Percentiles rank a stretch among this genome's conserved stretches.
Evolutionary conservation across 2,113 vertebrate genomes (phyloP).

Genomic region (Tragelaphus imberbis): DNA sequence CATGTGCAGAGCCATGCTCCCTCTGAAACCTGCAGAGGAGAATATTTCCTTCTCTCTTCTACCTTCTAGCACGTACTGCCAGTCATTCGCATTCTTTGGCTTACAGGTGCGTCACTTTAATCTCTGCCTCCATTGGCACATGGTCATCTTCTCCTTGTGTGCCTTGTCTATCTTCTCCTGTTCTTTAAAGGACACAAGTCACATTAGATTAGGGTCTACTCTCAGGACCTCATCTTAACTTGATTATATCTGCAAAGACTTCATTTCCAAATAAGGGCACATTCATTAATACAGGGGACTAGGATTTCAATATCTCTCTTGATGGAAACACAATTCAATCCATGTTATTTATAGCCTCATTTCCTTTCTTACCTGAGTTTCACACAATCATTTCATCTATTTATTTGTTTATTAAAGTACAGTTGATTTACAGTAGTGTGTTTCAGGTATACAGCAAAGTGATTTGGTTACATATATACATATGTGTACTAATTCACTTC

Average conservation of each 20-base stretch:
- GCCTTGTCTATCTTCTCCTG: not conserved
- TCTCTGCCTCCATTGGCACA: not conserved
- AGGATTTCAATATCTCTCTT: not conserved
- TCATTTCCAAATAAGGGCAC: not conserved
- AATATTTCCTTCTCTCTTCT: not conserved
- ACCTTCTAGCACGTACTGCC: not conserved
- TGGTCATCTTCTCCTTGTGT: not conserved
- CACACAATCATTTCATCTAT: not conserved
- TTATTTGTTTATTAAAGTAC: not conserved
- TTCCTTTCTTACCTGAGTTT: not conserved
- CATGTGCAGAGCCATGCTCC: not conserved
- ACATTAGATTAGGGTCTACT: not conserved
- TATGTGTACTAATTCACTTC: not conserved
- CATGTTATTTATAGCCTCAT: not conserved
- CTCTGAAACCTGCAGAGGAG: not conserved
- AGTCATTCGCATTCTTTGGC: not conserved
- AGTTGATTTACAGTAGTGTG: not conserved
- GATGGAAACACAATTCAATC: not conserved
- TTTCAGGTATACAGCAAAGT: not conserved
- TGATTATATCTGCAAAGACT: not conserved
- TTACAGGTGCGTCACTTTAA: not conserved
- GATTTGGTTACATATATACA: not conserved
- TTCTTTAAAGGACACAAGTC: not conserved
- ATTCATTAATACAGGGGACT: not conserved
- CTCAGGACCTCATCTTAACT: not conserved